phyloP scores from a whole-genome alignment of 2,797 vertebrate genomes.

The Pantherophis alleghaniensis region DNA sequence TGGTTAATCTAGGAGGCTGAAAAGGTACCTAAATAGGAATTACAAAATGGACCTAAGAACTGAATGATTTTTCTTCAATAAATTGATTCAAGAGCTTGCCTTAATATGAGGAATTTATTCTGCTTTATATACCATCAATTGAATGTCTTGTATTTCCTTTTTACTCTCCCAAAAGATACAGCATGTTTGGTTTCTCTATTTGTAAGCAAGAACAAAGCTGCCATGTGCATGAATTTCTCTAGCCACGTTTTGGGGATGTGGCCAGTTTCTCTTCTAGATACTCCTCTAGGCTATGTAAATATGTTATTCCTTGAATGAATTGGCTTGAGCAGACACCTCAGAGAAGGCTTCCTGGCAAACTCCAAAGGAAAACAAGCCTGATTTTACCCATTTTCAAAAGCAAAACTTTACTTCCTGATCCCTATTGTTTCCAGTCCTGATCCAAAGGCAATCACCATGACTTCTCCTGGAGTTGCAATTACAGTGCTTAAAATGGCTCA shows the following conservation, averaged over 20 bases:
- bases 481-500: background rate
- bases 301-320: background rate
- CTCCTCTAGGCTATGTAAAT: background rate
- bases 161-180: background rate
- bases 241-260: background rate
- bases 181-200: background rate
- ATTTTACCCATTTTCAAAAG: background rate
- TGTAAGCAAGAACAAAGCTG: background rate
- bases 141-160: background rate
- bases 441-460: background rate
- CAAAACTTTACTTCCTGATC: background rate
- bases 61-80: background rate
- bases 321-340: background rate
- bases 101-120: background rate
- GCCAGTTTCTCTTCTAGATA: background rate
- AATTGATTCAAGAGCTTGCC: background rate
- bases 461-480: slow-evolving; percentile 2
- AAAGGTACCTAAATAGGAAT: background rate
- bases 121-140: background rate
- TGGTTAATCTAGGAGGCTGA: background rate
- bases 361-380: background rate
- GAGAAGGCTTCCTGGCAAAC: background rate
- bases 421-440: background rate
- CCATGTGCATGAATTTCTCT: background rate
- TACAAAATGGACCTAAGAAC: background rate